These are phyloP conservation scores for Rhabdomys pumilio DNA, from an alignment of 2,797 vertebrate genomes.

Conservation along the genomic window DNA sequence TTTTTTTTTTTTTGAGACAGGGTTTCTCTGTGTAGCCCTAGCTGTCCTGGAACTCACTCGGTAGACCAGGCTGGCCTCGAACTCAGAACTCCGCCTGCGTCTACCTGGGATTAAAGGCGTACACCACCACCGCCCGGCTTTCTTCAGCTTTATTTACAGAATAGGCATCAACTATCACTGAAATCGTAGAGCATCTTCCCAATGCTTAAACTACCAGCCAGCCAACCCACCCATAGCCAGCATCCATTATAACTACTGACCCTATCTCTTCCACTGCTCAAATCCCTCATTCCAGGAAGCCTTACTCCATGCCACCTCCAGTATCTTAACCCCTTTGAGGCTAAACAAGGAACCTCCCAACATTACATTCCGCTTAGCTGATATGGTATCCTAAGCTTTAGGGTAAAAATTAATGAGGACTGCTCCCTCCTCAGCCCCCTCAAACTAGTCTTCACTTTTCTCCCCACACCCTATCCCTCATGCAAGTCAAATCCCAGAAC, in stretches of 20 bases:
- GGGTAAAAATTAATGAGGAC: neutral
- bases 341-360: neutral
- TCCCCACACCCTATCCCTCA: neutral
- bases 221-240: neutral
- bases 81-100: no score
- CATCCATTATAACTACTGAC: neutral
- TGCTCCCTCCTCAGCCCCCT: neutral
- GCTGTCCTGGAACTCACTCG: no score
- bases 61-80: no score
- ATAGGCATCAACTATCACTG: neutral
- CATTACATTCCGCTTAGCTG: constrained; percentile 19
- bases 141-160: constrained; percentile 21
- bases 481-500: neutral
- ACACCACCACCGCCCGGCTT: no score
- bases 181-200: neutral
- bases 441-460: neutral
- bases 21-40: no score
- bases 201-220: neutral
- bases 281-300: neutral
- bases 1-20: no score
- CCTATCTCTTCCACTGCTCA: neutral
- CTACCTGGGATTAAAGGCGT: no score
- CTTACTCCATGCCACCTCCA: neutral
- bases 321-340: constrained; percentile 24
- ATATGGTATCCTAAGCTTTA: neutral